Conservation (phyloP, 53 echinoderm and acorn worm genomes). For the Holothuria leucospilota region DNA sequence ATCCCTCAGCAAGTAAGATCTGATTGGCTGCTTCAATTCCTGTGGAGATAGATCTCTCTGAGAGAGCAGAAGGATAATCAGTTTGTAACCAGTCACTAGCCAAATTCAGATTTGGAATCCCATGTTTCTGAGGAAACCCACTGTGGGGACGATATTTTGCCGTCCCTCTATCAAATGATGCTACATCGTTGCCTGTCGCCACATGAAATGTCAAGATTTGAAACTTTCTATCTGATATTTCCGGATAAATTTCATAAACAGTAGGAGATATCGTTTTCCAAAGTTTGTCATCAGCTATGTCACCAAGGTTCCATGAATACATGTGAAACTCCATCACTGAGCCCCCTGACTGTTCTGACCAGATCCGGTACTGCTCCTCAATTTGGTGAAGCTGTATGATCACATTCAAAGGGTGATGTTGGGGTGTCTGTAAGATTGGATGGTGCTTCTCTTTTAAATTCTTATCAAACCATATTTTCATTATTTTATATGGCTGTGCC, state of each 20-base stretch:
- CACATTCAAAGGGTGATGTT: conserved; percentile 76
- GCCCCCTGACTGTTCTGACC: conserved; percentile 85
- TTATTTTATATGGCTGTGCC: conserved; percentile 85
- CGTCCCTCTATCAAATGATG: conserved; percentile 71
- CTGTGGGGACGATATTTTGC: conserved; percentile 74
- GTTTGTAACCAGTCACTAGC: conserved; percentile 96
- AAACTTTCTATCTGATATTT: conserved; percentile 79
- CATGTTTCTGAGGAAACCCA: conserved; percentile 63
- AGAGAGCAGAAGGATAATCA: conserved; percentile 87
- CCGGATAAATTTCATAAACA: conserved; percentile 85
- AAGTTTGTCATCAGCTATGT: conserved; percentile 63
- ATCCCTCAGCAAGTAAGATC: conserved; percentile 78
- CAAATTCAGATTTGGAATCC: conserved; percentile 79
- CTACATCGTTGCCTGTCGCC: conserved; percentile 62
- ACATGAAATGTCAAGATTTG: conserved; percentile 77
- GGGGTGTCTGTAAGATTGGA: conserved; percentile 81
- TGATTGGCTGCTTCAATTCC: conserved; percentile 95
- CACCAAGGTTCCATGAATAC: conserved; percentile 75
- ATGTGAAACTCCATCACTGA: conserved; percentile 85
- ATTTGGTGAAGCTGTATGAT: conserved; percentile 85
- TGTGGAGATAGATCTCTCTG: conserved; percentile 92
- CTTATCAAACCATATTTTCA: conserved; percentile 93
- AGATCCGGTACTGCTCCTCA: conserved; percentile 71
- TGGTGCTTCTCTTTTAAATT: conserved; percentile 48
- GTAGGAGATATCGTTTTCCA: conserved; percentile 84